Evolutionary conservation across 2,888 invertebrate genomes (phyloP), one percentile per base, ranked within the genome.

Genomic region (Biston stratarius): DNA sequence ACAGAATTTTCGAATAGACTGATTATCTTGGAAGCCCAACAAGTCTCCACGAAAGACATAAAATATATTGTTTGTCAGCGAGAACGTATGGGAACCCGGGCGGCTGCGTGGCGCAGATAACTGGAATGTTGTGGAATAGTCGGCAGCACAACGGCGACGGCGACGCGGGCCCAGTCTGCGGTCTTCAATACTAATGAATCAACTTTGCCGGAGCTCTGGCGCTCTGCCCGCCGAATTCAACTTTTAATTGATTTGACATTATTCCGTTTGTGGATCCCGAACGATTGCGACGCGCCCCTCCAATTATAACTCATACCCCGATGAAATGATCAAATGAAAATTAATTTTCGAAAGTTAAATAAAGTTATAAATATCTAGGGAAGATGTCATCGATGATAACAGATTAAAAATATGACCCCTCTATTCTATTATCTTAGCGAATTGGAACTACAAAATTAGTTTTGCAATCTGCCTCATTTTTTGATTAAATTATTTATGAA

Each of bases 191-290:
- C 86, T 90, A 90, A 91, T 90, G 90, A 90, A 89, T 90, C 89
- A 90, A 89, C 81, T 88, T 88, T 79, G 82, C 72, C 76, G 73
- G 79, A 74, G 81, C 76, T 82, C 63, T 87, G 90, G 89, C 89
- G 85, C 81, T 80, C 76, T 85, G 88, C 88, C 87, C 88, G 83
- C 79, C 84, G 82, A 88, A 88, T 87, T 85, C 84, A 92, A 91
- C 89, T 92, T 92, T 91, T 91, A 92, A 92, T 92, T 91, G 92
- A 92, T 91, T 92, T 89, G 87, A 87, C 89, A 91, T 92, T 91
- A 92, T 92, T 92, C 90, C 89, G 84, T 90, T 90, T 90, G 89
- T 86, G 89, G 85, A 86, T 82, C 83, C 83, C 81, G 82, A 82
- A 81, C 85, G 83, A 87, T 87, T 83, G 84, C 85, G 85, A 83